Conservation (phyloP, 2,888 invertebrate genomes). For the Stenoptilia bipunctidactyla region DNA sequence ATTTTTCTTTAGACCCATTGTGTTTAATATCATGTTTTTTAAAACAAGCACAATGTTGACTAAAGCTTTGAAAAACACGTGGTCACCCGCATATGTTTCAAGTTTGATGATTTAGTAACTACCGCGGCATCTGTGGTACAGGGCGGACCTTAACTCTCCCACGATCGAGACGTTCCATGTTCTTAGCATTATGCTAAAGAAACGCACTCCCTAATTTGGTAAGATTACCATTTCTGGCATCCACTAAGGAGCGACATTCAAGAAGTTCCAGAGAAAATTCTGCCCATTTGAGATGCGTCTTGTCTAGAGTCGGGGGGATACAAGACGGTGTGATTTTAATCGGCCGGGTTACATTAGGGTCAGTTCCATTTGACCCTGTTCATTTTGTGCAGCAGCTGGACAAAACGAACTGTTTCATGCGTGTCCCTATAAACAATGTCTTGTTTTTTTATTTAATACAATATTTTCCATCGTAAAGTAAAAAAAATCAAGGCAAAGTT, state of each 20-base stretch:
- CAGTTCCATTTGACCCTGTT: conserved; percentile 52
- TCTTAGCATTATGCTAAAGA: conserved; percentile 13
- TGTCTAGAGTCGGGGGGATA: conserved; percentile 7
- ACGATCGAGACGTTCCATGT: conserved; percentile 3
- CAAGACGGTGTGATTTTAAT: conserved; percentile 24
- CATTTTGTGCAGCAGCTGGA: conserved; percentile 41
- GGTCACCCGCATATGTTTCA: conserved; percentile 50
- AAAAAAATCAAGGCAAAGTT: too few species aligned
- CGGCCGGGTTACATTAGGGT: conserved; percentile 45
- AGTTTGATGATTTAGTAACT: conserved; percentile 27
- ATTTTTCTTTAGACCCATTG: too few species aligned
- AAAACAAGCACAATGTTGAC: background rate
- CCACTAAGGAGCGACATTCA: conserved; percentile 20
- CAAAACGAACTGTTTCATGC: conserved; percentile 37
- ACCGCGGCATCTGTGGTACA: conserved; percentile 32
- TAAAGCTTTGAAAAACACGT: conserved; percentile 38
- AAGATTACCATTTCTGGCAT: conserved; percentile 20
- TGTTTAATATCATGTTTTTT: too few species aligned
- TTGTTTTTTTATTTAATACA: conserved; percentile 11
- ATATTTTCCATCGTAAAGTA: too few species aligned
- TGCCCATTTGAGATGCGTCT: conserved; percentile 23
- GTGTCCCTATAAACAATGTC: conserved; percentile 29
- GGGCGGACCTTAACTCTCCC: conserved; percentile 18
- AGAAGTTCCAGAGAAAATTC: conserved; percentile 27
- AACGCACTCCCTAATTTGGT: conserved; percentile 23